Evolutionary conservation across 2,888 invertebrate genomes (phyloP), one percentile per base, ranked within the genome.

Genomic region (Bruchidius siliquastri): DNA sequence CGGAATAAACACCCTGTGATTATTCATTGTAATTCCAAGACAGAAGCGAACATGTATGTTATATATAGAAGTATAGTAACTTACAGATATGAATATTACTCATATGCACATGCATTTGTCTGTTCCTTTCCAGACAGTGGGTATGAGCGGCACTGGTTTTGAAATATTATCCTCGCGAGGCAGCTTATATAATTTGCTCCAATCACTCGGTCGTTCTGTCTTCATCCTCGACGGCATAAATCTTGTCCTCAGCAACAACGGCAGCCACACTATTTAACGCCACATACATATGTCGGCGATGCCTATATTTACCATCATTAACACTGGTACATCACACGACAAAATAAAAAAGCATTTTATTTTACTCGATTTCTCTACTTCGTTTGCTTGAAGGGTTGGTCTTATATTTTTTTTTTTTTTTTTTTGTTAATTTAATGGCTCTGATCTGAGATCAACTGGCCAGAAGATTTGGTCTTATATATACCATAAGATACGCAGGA

Each of bases 111-210:
- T 49, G 1, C 13, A 49, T 49, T 18, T 49, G 10, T 49, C 18
- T 18, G 10, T 49, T 4, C 49, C 10, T 13, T 49, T 49, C 49
- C 49, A 49, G 49, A 18, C 49, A 1, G 6, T 13, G 49, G 3
- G 13, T 49, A 49, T 49, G 49, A 49, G 49, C 13, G 6, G 49
- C 49, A 18, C 30, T 68, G 76, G 49, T 49, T 49, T 49, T 78
- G 75, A 78, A 72, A 75, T 77, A 78, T 78, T 69, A 73, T 71
- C 70, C 13, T 30, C 69, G 74, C 79, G 79, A 82, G 79, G 79
- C 82, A 82, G 82, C 84, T 85, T 83, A 84, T 83, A 81, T 85
- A 86, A 86, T 86, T 86, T 84, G 83, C 82, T 83, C 84, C 86
- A 86, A 86, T 86, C 85, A 86, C 78, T 80, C 74, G 81, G 81